Evolutionary conservation across 2,797 vertebrate genomes (phyloP), one percentile per base, ranked within the genome.

Genomic region (Gymnopithys bicolor): DNA sequence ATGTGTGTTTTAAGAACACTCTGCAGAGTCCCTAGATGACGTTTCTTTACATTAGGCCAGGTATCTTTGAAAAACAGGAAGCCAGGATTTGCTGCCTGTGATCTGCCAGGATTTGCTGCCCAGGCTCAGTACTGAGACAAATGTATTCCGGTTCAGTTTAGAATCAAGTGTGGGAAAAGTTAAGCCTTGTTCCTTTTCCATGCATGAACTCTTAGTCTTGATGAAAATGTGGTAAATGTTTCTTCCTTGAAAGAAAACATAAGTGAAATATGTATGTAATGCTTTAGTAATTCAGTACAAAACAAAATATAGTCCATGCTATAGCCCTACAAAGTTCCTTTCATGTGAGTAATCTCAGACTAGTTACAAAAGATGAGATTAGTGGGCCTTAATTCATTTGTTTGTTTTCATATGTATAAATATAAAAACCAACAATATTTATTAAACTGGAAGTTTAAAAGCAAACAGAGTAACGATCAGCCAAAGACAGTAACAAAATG

Each of bases 371-470:
- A 79, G 3, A 73, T 58, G 14, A 89, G 74, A 87, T 88, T 59
- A 88, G 21, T 52, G 6, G 10, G 51, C 11, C 51, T 87, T 73
- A 79, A 91, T 58, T 71, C 1, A 83, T 71, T 74, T 78, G 51
- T 60, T 89, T 87, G 32, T 81, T 95, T 86, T 75, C 19, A 13
- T 13, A 37, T 35, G 53, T 10, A 64, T 28, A 64, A 74, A 77
- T 48, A 89, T 43, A 83, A 87, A 94, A 32, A 1, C 19, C 43
- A 81, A 30, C 17, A 94, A 52, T 48, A 81, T 51, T 76, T 92
- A 87, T 76, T 80, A 91, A 75, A 45, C 39, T 76, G 35, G 32
- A 91, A 84, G 39, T 49, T 80, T 75, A 92, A 96, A 89, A 91
- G n/a, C 70, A 91, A 88, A 67, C 76, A 84, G 48, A 56, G 69